phyloP scores from a whole-genome alignment of 2,888 invertebrate species.

The Cephus pulcher region DNA sequence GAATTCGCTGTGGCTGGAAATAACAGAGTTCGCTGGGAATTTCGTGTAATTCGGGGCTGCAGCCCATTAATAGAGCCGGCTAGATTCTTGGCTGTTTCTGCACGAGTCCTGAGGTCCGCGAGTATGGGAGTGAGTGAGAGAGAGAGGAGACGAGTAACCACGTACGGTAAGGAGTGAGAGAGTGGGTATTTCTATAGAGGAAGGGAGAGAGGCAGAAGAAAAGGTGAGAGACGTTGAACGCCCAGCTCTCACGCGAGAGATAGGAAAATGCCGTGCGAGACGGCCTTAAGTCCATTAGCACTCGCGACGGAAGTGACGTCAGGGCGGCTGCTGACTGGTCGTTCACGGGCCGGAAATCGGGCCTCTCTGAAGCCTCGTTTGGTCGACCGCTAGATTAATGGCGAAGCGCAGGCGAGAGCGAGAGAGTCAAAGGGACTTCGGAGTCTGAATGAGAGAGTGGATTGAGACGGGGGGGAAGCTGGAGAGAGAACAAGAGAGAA shows the following conservation, averaged over 20 bases:
- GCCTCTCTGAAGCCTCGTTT: neutral
- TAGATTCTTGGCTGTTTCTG: neutral
- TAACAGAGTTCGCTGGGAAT: constrained; percentile 33
- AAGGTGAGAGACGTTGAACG: neutral
- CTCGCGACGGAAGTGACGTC: neutral
- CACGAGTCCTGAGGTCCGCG: constrained; percentile 1
- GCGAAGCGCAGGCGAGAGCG: neutral
- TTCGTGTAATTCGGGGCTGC: constrained; percentile 35
- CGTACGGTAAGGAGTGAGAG: neutral
- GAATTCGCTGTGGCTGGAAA: constrained; percentile 18
- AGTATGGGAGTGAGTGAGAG: constrained; percentile 11
- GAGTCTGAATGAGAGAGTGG: constrained; percentile 6
- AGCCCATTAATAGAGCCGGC: constrained; percentile 36
- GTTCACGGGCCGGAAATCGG: neutral
- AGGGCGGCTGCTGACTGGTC: neutral
- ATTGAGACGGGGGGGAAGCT: constrained; percentile 2
- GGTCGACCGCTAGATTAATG: neutral
- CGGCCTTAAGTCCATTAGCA: neutral
- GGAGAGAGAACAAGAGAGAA: constrained; percentile 5
- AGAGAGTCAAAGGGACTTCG: constrained; percentile 10
- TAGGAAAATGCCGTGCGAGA: neutral
- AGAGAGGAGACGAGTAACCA: constrained; percentile 11
- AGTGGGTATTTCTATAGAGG: neutral
- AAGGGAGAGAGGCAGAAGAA: constrained; percentile 8
- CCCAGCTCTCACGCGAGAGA: neutral